phyloP scores from a whole-genome alignment of 2,113 vertebrate species.

The Thamnaconus septentrionalis region DNA sequence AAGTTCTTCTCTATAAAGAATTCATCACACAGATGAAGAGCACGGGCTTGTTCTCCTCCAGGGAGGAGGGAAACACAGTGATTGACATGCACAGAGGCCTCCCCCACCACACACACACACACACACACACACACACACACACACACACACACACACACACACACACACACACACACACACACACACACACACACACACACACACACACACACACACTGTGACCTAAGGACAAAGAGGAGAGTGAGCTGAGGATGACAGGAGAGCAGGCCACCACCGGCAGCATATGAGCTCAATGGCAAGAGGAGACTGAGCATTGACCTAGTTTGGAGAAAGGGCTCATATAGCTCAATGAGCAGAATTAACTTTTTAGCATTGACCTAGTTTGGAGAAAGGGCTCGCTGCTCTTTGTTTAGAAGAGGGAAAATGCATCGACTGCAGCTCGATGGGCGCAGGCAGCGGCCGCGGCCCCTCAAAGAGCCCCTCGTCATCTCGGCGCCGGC shows the following conservation, averaged over 20 bases:
- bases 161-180: no score
- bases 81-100: no score
- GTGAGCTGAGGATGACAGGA: constrained; percentile 1
- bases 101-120: no score
- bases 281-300: not conserved
- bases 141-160: no score
- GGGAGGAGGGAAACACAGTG: no score
- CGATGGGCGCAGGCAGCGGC: not conserved
- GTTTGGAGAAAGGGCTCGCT: constrained; percentile 26
- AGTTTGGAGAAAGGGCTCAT: constrained; percentile 24
- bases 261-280: not conserved
- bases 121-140: no score
- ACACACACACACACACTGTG: not conserved
- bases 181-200: no score
- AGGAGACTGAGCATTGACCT: constrained; percentile 33
- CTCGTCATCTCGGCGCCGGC: no score
- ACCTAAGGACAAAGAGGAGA: constrained; percentile 10
- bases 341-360: constrained; percentile 25
- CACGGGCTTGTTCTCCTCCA: no score
- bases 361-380: constrained; percentile 48
- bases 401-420: constrained; percentile 23
- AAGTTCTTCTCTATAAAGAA: no score
- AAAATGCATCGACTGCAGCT: constrained; percentile 12
- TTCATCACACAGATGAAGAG: no score
- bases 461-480: no score